Evolutionary conservation across 2,113 vertebrate species (phyloP), one percentile per base, ranked within the genome.

Genomic region (Clinocottus analis): DNA sequence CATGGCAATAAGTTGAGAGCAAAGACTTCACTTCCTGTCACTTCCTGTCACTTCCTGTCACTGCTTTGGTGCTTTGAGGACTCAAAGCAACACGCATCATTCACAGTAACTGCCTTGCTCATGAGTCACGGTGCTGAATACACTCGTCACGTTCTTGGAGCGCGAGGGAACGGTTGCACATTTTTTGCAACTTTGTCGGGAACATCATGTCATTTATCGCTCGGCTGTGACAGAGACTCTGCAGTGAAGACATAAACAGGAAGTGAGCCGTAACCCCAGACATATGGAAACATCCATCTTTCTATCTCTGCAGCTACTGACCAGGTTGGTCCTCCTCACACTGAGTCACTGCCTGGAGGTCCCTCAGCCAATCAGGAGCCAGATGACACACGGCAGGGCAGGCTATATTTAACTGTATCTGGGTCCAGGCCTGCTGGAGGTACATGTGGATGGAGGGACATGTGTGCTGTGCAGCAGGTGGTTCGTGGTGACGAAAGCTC

Each of bases 371-470:
- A 80, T 80, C 60, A 64, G 72, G 17, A 71, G 21, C 37, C 8
- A 29, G 75, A 43, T 45, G 59, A 76, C 72, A 59, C 75, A 60
- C 17, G 23, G 62, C 39, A 49, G 23, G 41, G 37, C 6, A 6
- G 60, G 45, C 76, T 87, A 89, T 56, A 78, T 83, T 80, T 80
- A 83, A 80, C 72, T 2, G 3, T 16, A 67, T 76, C 66, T 79
- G 74, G 56, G 55, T 63, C 53, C 51, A 65, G 62, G 10, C 55
- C 4, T 7, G 31, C 61, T 31, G 49, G 2, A 47, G 45, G 45
- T 16, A 41, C 49, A 53, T 53, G 59, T 64, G 14, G 14, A 43
- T 14, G 41, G 12, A 16, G 16, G 4, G 41, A 43, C 13, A 41
- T 41, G 41, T 43, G 41, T 43, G 41, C 13, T 43, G 41, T 43